Evolutionary conservation across 2,113 vertebrate species (phyloP).

Genomic region (Galbula dea): DNA sequence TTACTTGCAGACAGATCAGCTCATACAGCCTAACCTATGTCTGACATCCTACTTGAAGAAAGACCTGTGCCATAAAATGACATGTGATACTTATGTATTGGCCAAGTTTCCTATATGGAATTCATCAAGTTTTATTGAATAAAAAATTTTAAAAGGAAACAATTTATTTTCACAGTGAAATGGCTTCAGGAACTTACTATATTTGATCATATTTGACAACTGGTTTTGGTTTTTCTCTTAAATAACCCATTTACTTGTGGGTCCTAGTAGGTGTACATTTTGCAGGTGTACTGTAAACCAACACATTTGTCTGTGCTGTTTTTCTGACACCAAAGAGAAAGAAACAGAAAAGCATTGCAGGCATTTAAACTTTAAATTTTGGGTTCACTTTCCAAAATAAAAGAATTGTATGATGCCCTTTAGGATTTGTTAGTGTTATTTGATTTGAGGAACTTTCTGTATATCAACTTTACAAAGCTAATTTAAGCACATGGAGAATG

Average conservation of each 20-base stretch:
- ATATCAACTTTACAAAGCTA: neutral
- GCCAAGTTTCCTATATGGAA: neutral
- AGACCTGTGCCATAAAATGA: constrained; percentile 2
- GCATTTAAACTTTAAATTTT: neutral
- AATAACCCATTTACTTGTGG: neutral
- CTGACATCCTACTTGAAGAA: constrained; percentile 9
- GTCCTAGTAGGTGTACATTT: neutral
- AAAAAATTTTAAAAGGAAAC: neutral
- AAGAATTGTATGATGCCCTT: neutral
- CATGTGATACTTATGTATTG: neutral
- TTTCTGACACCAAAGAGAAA: neutral
- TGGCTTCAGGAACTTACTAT: neutral
- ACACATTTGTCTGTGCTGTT: neutral
- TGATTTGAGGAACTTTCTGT: neutral
- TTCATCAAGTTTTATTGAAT: neutral
- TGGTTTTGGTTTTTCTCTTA: neutral
- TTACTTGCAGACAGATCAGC: constrained; percentile 20
- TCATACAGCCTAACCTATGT: neutral
- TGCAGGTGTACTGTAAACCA: neutral
- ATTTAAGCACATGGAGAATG: neutral
- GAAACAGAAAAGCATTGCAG: neutral
- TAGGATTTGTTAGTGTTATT: neutral
- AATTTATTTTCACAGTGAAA: neutral
- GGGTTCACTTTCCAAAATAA: neutral
- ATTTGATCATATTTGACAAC: neutral